Evolutionary conservation across 2,888 invertebrate genomes (phyloP).

Genomic region (Anoncus sp.): DNA sequence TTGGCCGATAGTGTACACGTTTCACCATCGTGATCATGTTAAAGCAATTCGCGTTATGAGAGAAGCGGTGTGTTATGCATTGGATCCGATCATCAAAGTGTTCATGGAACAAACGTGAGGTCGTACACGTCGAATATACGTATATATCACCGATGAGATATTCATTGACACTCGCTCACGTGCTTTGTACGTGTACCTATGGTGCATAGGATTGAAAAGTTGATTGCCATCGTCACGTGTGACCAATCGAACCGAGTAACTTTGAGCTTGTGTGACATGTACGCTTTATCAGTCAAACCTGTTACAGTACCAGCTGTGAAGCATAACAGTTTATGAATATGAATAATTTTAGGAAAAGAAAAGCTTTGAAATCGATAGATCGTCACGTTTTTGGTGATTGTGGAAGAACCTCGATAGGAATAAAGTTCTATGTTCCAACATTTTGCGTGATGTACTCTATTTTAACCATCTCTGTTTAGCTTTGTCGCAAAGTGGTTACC

Average conservation of each 20-base stretch:
- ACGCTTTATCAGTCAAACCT: neutral
- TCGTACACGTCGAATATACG: slow-evolving; percentile 8
- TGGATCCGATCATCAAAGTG: slow-evolving; percentile 10
- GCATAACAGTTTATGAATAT: neutral
- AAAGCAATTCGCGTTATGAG: slow-evolving; percentile 39
- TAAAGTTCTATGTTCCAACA: neutral
- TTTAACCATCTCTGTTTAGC: slow-evolving; percentile 23
- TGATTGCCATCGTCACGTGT: neutral
- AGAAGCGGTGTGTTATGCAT: neutral
- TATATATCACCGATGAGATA: neutral
- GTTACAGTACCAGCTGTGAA: neutral
- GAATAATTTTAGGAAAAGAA: neutral
- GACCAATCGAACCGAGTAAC: neutral
- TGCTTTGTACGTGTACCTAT: slow-evolving; percentile 11
- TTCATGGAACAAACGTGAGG: slow-evolving; percentile 4
- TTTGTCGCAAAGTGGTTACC: neutral
- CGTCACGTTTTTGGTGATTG: neutral
- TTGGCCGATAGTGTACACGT: slow-evolving; percentile 41
- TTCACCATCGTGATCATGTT: slow-evolving; percentile 41
- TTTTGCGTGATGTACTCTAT: slow-evolving; percentile 4
- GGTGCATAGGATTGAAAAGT: neutral
- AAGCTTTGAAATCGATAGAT: slow-evolving; percentile 4
- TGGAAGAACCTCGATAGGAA: neutral
- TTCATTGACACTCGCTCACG: slow-evolving; percentile 13
- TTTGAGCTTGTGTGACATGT: neutral